A percentile compares a stretch with the other conserved stretches of the same genome.
Evolutionary conservation across 2,113 vertebrate genomes (phyloP).

Genomic region (Phoxinus phoxinus): DNA sequence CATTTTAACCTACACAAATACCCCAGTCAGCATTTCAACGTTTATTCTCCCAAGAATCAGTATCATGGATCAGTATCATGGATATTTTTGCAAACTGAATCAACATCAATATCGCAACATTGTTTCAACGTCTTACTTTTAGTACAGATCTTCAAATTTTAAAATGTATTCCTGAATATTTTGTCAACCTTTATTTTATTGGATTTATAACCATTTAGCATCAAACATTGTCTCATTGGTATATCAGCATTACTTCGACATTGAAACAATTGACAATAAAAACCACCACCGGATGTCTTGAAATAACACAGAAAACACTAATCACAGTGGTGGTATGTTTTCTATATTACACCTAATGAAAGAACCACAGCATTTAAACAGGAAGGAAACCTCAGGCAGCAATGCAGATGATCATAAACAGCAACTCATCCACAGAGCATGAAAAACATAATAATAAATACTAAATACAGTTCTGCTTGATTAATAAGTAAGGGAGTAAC

Average conservation of each 20-base stretch:
- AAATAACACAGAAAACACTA: not conserved
- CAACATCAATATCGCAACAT: not conserved
- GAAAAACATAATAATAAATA: not conserved
- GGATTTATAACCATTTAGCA: not conserved
- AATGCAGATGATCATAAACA: conserved; percentile 28
- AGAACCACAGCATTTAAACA: conserved; percentile 57
- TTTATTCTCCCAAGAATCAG: too few species aligned
- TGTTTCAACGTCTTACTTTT: not conserved
- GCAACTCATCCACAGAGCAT: conserved; percentile 4
- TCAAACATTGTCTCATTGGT: not conserved
- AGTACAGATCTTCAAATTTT: not conserved
- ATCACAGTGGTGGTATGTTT: not conserved
- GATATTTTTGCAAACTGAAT: not conserved
- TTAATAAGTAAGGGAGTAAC: not conserved
- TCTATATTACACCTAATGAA: conserved; percentile 3
- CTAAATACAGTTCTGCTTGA: not conserved
- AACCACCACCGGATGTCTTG: too few species aligned
- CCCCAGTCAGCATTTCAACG: too few species aligned
- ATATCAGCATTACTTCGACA: not conserved
- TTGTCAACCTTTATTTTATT: not conserved
- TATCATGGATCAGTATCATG: too few species aligned
- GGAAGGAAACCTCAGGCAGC: conserved; percentile 50
- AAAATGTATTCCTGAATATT: not conserved
- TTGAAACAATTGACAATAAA: not conserved
- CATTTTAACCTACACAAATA: too few species aligned